These are phyloP conservation scores for Lepidostoma basale DNA, from an alignment of 1,140 invertebrate species.

Conservation along the genomic window DNA sequence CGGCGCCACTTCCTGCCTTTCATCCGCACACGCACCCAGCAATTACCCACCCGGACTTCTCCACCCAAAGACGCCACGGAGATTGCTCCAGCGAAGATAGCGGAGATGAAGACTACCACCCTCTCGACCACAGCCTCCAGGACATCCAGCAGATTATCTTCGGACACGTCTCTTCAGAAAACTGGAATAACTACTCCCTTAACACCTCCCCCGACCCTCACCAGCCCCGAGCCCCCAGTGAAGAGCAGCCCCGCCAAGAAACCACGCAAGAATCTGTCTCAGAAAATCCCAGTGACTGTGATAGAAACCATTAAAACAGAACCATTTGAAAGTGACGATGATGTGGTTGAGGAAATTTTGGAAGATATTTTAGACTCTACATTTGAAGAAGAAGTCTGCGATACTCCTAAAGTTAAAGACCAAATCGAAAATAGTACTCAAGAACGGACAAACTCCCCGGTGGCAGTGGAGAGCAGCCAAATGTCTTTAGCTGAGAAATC, in stretches of 20 bases:
- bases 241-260: neutral
- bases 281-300: no score
- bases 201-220: neutral
- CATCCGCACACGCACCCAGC: slow-evolving; percentile 9
- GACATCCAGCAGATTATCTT: slow-evolving; percentile 44
- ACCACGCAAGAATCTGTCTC: no score
- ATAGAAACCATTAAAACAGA: no score
- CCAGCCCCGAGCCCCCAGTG: neutral
- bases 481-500: no score
- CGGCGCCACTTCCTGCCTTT: slow-evolving; percentile 35
- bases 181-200: slow-evolving; percentile 20
- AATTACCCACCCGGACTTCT: neutral
- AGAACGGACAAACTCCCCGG: no score
- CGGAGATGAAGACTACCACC: slow-evolving; percentile 3
- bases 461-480: no score
- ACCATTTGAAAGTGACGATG: no score
- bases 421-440: no score
- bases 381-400: no score
- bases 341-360: no score
- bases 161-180: slow-evolving; percentile 35
- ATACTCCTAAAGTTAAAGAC: no score
- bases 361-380: no score
- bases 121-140: slow-evolving; percentile 32
- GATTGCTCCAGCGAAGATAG: slow-evolving; percentile 36
- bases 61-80: slow-evolving; percentile 14